Base-by-base conservation (phyloP, 2,113 vertebrate genomes). In the Menura novaehollandiae region DNA sequence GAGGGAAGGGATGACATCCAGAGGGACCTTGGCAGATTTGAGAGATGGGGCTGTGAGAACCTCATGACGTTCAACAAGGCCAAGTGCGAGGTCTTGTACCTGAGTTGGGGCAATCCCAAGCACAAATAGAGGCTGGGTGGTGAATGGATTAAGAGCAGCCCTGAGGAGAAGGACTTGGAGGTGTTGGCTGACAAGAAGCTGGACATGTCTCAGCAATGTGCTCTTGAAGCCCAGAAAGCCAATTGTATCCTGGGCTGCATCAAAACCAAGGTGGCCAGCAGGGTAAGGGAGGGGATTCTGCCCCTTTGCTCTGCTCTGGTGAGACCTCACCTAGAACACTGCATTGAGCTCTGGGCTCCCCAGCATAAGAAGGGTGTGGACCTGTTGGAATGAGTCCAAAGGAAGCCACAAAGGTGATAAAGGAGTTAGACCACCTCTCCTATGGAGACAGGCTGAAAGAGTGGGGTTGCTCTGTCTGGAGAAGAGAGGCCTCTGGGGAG, bases 21-120 rank as follows among this genome's bases (percentile, higher is more conserved):
- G 28, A 53, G n/a, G 28, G 15, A 28, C 28, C 39, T 12, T 20
- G 53, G 9, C 39, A n/a, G 13, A 37, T 52, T 60, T 46, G 46
- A 26, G 39, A 22, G 0, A 4, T n/a, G 33, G 22, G 5, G 20
- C 68, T 1, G 13, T 68, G 39, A 11, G 39, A 30, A 21, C 39
- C 28, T 55, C 41, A 5, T 12, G 21, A 12, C 26, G 13, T 27
- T 5, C 21, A 46, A 7, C 8, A n/a, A 30, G 28, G 23, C 6
- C 46, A 37, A 19, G 37, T 23, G 6, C 18, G 19, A 58, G 27
- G 22, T 13, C 11, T 32, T 43, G 44, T 9, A 7, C 27, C 68
- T 66, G 43, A 10, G 52, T 44, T 74, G 85, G 30, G 26, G 6
- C 20, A 30, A 41, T 41, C 41, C 30, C 66, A 71, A 55, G 20